Evolutionary conservation across 2,113 vertebrate species (phyloP).

Genomic region (Nycticorax nycticorax): DNA sequence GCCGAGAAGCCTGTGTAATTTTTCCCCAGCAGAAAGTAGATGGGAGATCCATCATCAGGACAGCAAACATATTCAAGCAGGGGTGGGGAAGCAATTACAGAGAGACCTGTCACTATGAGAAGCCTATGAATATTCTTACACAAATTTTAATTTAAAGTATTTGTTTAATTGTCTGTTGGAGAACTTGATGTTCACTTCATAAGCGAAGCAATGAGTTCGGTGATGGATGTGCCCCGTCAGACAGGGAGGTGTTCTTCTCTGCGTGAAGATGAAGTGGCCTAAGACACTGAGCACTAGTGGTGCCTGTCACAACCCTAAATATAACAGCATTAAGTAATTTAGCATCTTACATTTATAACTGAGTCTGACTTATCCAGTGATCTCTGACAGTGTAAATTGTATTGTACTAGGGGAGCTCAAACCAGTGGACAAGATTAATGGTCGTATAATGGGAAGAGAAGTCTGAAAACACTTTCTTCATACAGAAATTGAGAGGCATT

Average conservation of each 20-base stretch:
- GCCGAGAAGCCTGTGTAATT: constrained; percentile 36
- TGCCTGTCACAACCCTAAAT: background rate
- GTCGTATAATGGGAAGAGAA: background rate
- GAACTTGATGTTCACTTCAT: constrained; percentile 3
- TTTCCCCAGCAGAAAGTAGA: constrained; percentile 30
- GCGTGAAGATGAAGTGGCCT: background rate
- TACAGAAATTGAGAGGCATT: constrained; percentile 7
- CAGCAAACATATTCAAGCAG: constrained; percentile 34
- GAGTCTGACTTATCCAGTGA: background rate
- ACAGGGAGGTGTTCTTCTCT: background rate
- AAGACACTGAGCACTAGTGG: background rate
- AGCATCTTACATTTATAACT: background rate
- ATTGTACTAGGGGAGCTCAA: background rate
- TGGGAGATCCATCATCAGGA: constrained; percentile 66
- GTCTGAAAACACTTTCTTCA: background rate
- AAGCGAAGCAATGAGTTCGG: background rate
- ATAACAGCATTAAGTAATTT: background rate
- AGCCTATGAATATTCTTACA: constrained; percentile 53
- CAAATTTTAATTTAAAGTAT: constrained; percentile 45
- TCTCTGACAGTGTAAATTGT: constrained; percentile 14
- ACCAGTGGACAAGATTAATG: background rate
- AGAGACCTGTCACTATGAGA: constrained; percentile 54
- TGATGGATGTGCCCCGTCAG: constrained; percentile 7
- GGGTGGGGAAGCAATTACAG: constrained; percentile 48
- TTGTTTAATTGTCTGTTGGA: constrained; percentile 27